phyloP scores from a whole-genome alignment of 2,888 invertebrate genomes.

The Polymixis lichenea region DNA sequence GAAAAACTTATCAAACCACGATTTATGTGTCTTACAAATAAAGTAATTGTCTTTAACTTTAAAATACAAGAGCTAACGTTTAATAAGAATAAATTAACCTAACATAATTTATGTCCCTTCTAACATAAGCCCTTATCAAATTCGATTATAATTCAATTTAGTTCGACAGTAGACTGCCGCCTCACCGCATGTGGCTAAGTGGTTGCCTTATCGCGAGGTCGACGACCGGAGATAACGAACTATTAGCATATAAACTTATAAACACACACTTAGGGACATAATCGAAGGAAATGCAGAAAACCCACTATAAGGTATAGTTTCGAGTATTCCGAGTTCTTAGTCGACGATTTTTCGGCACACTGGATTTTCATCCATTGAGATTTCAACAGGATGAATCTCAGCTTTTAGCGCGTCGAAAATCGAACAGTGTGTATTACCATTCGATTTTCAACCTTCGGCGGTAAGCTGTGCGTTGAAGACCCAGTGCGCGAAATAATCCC shows the following conservation, averaged over 20 bases:
- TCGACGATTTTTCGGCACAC: too few species aligned
- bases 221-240: conserved; percentile 62
- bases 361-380: too few species aligned
- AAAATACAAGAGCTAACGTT: neutral
- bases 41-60: neutral
- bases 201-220: conserved; percentile 62
- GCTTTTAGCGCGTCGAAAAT: too few species aligned
- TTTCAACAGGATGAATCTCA: too few species aligned
- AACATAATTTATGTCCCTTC: neutral
- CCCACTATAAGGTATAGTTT: neutral
- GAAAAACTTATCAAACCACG: neutral
- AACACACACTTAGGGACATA: conserved; percentile 26
- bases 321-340: too few species aligned
- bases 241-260: conserved; percentile 60
- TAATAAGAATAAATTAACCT: conserved; percentile 1
- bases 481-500: too few species aligned
- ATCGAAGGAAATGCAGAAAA: conserved; percentile 10
- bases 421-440: too few species aligned
- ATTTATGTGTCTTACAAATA: neutral
- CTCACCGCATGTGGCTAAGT: conserved; percentile 5
- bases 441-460: too few species aligned
- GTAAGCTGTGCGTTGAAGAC: too few species aligned
- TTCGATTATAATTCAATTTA: conserved; percentile 52
- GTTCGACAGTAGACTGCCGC: conserved; percentile 4
- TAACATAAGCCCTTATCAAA: conserved; percentile 17